Evolutionary conservation across 2,797 vertebrate genomes (phyloP), one percentile per base, ranked within the genome.

Genomic region (Buphagus erythrorhynchus): DNA sequence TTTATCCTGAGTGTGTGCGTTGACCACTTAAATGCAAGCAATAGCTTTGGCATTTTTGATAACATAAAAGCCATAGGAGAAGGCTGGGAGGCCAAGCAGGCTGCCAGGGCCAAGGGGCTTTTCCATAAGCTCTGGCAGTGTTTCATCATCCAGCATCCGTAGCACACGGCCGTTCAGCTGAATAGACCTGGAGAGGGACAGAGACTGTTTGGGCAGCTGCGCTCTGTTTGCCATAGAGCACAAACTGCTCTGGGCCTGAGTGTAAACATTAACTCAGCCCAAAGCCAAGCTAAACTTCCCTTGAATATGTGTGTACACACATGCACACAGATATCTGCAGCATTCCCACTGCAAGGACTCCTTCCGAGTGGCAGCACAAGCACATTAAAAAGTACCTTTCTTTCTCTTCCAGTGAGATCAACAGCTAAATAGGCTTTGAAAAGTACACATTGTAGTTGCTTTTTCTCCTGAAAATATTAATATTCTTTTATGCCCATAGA

Each of bases 61-160:
- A 65, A 99, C 98, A 29, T 98, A 99, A 97, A 99, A 99, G 19
- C 98, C 98, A 0, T 99, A 99, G 10, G 99, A 99, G 94, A 98
- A 98, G 16, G 98, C 97, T n/a, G 99, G 99, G 63, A 99, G 97
- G 54, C 93, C 88, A 3, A 99, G 97, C 5, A 87, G 62, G 11
- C 97, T 96, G 16, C 98, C 96, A 0, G 98, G 97, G 28, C 89
- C 97, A 4, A 99, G 98, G 15, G 86, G 54, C 20, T 78, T 90
- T 76, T 98, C 98, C 3, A 16, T 84, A 5, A 99, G 97, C 11
- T 93, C 69, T 6, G 99, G 99, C 46, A 99, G 95, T 0, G 98
- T 99, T 89, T 94, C 40, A 13, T 99, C 98, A 36, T 99, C 98
- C 90, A 98, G 92, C 99, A 99, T 99, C 97, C 96, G 98, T 65